Evolutionary conservation across 2,888 invertebrate genomes (phyloP), one percentile per base, ranked within the genome.

Genomic region (Microctonus aethiopoides): DNA sequence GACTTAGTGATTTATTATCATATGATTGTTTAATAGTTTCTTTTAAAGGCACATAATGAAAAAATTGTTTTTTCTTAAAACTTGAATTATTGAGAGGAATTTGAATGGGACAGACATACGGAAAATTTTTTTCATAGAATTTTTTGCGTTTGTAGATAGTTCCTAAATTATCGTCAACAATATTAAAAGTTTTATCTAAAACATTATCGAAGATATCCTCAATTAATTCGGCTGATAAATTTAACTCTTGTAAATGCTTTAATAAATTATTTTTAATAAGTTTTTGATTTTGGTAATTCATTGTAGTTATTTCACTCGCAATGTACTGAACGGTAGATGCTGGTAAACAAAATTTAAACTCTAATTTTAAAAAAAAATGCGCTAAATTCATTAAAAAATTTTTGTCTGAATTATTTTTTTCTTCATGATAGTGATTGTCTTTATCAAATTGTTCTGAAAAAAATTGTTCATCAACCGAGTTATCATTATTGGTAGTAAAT

Each of bases 1-100:
- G 5, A 11, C n/a, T 56, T 6, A 75, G 20, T 29, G 75, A 73
- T 56, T 74, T 73, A 41, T 76, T 70, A 41, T 67, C 29, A 46
- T 72, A 76, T 4, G 73, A 32, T 41, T 71, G n/a, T 67, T 67
- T 57, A 10, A 75, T 41, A 24, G 77, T 77, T 62, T 74, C 68
- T 57, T 46, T 46, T 0, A 76, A 22, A 10, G 76, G 75, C 13
- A 77, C 68, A 46, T 76, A 76, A 46, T 72, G 73, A 51, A 67
- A 75, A 68, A 69, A 67, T 6, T n/a, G 16, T 34, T 51, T 41
- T 63, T 63, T 61, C n/a, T 54, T 69, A 1, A 60, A 41, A 26
- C 61, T 60, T 20, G 32, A 24, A 20, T 26, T 34, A 51, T 51
- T 39, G n/a, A 75, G 62, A 29, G 67, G 65, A 59, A 71, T 5